A percentile compares a stretch with the other conserved stretches of the same genome.
These are phyloP conservation scores for Cliona cf. orientalis DNA, from an alignment of 37 sponge, comb jelly and placozoan genomes.

Conservation along the genomic window DNA sequence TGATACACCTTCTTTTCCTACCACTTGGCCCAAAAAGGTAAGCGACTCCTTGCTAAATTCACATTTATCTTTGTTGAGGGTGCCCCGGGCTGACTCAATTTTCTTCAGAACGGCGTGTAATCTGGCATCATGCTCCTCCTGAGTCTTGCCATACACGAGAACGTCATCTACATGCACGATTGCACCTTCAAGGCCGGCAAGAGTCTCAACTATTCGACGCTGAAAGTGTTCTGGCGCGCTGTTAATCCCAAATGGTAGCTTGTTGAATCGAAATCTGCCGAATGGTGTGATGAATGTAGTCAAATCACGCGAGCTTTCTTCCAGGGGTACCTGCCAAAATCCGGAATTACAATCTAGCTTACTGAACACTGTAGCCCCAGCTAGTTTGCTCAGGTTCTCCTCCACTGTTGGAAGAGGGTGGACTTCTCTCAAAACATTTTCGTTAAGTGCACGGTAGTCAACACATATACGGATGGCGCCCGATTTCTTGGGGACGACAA, in stretches of 20 bases:
- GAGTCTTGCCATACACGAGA: constrained; percentile 13
- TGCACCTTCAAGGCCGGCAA: constrained; percentile 32
- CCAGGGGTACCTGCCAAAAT: too few species aligned
- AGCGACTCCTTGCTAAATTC: not conserved
- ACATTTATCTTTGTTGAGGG: constrained; percentile 39
- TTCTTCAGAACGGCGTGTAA: constrained; percentile 5
- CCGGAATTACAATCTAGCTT: too few species aligned
- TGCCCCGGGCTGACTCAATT: constrained; percentile 14
- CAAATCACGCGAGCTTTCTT: too few species aligned
- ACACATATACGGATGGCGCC: too few species aligned
- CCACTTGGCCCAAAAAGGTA: constrained; percentile 31
- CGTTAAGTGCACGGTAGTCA: too few species aligned
- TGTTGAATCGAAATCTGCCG: constrained; percentile 41
- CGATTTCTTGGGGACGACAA: too few species aligned
- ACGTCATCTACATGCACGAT: constrained; percentile 34
- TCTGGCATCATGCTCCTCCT: constrained; percentile 31
- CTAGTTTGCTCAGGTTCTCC: too few species aligned
- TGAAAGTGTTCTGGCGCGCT: constrained; percentile 40
- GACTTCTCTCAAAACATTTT: too few species aligned
- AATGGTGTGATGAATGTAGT: too few species aligned
- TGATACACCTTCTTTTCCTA: not conserved
- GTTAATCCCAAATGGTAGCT: constrained; percentile 55
- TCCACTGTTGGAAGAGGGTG: too few species aligned
- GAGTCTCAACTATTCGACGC: constrained; percentile 18
- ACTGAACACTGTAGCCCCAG: too few species aligned